Evolutionary conservation across 1,140 invertebrate genomes (phyloP).

Genomic region (Microplitis mediator): DNA sequence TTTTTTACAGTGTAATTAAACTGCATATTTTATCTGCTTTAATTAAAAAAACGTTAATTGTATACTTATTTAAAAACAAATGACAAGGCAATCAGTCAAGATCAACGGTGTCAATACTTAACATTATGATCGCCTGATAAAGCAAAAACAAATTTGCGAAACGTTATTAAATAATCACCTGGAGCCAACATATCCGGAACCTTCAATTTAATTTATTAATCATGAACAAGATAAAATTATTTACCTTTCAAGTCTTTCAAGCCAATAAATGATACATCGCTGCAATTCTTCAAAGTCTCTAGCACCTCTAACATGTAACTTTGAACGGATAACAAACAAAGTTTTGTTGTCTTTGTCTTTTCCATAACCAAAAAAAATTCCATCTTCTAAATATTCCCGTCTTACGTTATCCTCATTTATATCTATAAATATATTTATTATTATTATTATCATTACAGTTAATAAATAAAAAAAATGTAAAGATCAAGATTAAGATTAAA

Average conservation of each 20-base stretch:
- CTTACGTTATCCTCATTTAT: slow-evolving; percentile 72
- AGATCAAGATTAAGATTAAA: slow-evolving; percentile 11
- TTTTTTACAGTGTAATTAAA: too few relatives aligned
- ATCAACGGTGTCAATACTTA: too few relatives aligned
- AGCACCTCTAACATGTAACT: slow-evolving; percentile 76
- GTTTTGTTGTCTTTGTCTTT: slow-evolving; percentile 81
- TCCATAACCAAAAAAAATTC: slow-evolving; percentile 76
- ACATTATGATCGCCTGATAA: too few relatives aligned
- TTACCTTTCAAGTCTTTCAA: slow-evolving; percentile 82
- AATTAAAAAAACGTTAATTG: too few relatives aligned
- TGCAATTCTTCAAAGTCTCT: slow-evolving; percentile 78
- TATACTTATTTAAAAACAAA: too few relatives aligned
- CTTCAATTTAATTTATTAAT: too few relatives aligned
- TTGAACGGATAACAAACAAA: slow-evolving; percentile 77
- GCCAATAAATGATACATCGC: slow-evolving; percentile 84
- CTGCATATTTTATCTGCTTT: background rate
- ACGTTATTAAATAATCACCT: background rate
- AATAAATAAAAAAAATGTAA: slow-evolving; percentile 13
- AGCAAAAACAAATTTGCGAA: too few relatives aligned
- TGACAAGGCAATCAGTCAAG: too few relatives aligned
- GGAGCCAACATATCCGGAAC: too few relatives aligned
- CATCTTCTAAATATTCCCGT: slow-evolving; percentile 76
- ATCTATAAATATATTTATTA: slow-evolving; percentile 59
- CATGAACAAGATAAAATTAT: background rate
- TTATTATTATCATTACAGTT: slow-evolving; percentile 1